phyloP scores from a whole-genome alignment of 2,113 vertebrate species.

The Sturnus vulgaris region DNA sequence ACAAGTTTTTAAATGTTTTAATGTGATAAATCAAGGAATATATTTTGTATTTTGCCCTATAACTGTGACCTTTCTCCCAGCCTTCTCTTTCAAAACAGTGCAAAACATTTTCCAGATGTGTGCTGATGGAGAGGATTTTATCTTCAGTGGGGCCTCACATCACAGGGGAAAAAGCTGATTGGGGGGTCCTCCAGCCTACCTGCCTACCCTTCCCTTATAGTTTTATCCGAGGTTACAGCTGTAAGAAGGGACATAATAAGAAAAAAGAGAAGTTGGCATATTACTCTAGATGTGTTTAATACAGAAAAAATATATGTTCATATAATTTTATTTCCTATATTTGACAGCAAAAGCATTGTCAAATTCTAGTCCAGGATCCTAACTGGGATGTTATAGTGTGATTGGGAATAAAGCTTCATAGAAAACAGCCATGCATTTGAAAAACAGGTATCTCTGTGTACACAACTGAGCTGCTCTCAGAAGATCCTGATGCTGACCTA shows the following conservation, averaged over 20 bases:
- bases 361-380: background rate
- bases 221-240: background rate
- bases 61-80: background rate
- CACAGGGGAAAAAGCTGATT: background rate
- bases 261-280: background rate
- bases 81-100: background rate
- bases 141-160: background rate
- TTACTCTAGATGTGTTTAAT: background rate
- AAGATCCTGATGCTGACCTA: background rate
- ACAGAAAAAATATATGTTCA: background rate
- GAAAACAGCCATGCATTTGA: background rate
- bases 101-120: background rate
- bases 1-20: background rate
- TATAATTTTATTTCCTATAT: background rate
- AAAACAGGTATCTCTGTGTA: background rate
- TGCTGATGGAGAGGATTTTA: background rate
- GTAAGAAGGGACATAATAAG: background rate
- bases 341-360: background rate
- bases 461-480: background rate
- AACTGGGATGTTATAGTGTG: accelerated
- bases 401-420: background rate
- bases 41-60: background rate
- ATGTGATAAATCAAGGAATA: background rate
- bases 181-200: background rate
- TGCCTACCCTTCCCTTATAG: background rate